A percentile compares a stretch with the other conserved stretches of the same genome.
These are phyloP conservation scores for Cryptocephalus moraei DNA, from an alignment of 2,888 invertebrate species.

Conservation along the genomic window DNA sequence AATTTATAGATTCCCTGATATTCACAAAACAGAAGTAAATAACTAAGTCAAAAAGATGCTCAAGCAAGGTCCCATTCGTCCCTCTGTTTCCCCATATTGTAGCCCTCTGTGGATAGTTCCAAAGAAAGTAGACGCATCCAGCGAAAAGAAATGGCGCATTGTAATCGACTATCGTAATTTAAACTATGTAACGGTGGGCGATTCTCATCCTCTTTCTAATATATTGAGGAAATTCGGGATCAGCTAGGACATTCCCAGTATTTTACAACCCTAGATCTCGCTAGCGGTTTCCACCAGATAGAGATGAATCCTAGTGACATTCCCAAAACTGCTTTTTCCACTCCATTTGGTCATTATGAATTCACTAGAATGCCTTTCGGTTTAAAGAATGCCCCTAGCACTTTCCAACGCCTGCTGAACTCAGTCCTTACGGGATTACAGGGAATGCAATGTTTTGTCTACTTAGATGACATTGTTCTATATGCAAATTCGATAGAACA, in stretches of 20 bases:
- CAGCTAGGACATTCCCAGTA: slow-evolving; percentile 4
- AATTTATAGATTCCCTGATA: slow-evolving; percentile 21
- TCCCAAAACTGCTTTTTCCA: slow-evolving; percentile 9
- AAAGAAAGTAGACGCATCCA: slow-evolving; percentile 22
- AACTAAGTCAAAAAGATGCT: slow-evolving; percentile 19
- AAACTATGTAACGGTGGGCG: slow-evolving; percentile 28
- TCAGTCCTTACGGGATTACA: not conserved
- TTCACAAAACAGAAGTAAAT: slow-evolving; percentile 23
- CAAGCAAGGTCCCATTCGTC: slow-evolving; percentile 18
- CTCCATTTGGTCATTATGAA: slow-evolving; percentile 1
- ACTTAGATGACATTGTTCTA: slow-evolving; percentile 22
- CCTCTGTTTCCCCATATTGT: slow-evolving; percentile 17
- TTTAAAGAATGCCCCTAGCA: slow-evolving; percentile 15
- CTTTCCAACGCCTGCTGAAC: slow-evolving; percentile 12
- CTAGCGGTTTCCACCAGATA: slow-evolving; percentile 29
- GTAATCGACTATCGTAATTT: slow-evolving; percentile 32
- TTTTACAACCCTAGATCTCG: slow-evolving; percentile 28
- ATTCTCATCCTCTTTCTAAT: slow-evolving; percentile 25
- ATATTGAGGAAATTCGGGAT: slow-evolving; percentile 2
- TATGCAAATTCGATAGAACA: slow-evolving; percentile 4
- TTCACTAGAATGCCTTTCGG: slow-evolving; percentile 6
- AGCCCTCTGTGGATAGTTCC: slow-evolving; percentile 19
- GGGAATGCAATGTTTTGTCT: slow-evolving; percentile 14
- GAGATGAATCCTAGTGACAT: slow-evolving; percentile 7
- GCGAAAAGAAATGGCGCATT: slow-evolving; percentile 24